Evolutionary conservation across 2,113 vertebrate species (phyloP).

Genomic region (Zosterops borbonicus): DNA sequence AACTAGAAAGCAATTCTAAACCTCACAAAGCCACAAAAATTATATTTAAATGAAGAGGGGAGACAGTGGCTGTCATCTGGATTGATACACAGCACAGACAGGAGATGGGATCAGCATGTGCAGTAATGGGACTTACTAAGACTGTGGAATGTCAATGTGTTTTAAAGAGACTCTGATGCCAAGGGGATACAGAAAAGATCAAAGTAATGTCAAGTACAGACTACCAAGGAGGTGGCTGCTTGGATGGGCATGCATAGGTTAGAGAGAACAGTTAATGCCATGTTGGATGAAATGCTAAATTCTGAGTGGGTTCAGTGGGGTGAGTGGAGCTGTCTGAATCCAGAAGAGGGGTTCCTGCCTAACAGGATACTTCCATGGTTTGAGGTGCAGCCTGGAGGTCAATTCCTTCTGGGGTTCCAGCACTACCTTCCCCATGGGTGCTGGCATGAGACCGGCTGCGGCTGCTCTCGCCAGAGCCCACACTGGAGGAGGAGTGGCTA

Average conservation of each 20-base stretch:
- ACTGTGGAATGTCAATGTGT: conserved; percentile 67
- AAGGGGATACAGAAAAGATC: conserved; percentile 65
- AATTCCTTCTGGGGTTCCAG: conserved; percentile 72
- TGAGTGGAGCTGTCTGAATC: conserved; percentile 58
- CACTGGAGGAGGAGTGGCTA: conserved; percentile 89
- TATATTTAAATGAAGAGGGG: conserved; percentile 35
- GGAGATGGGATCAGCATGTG: conserved; percentile 54
- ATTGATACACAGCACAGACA: conserved; percentile 60
- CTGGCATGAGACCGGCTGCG: conserved; percentile 80
- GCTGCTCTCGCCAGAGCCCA: conserved; percentile 82
- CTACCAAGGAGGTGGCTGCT: conserved; percentile 59
- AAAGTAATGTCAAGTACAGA: conserved; percentile 67
- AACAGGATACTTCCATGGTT: conserved; percentile 97
- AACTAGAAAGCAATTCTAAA: conserved; percentile 78
- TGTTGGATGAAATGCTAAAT: conserved; percentile 58
- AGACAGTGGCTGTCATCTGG: conserved; percentile 35
- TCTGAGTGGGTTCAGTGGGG: conserved; percentile 56
- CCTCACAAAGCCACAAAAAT: conserved; percentile 72
- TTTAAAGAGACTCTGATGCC: conserved; percentile 51
- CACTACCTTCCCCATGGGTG: conserved; percentile 76
- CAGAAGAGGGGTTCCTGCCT: conserved; percentile 63
- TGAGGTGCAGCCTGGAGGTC: conserved; percentile 82
- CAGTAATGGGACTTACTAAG: conserved; percentile 44
- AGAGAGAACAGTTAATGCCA: conserved; percentile 66
- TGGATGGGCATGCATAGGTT: conserved; percentile 73